These are phyloP conservation scores for Ennomos quercinarius DNA, from an alignment of 2,888 invertebrate genomes.

Conservation along the genomic window DNA sequence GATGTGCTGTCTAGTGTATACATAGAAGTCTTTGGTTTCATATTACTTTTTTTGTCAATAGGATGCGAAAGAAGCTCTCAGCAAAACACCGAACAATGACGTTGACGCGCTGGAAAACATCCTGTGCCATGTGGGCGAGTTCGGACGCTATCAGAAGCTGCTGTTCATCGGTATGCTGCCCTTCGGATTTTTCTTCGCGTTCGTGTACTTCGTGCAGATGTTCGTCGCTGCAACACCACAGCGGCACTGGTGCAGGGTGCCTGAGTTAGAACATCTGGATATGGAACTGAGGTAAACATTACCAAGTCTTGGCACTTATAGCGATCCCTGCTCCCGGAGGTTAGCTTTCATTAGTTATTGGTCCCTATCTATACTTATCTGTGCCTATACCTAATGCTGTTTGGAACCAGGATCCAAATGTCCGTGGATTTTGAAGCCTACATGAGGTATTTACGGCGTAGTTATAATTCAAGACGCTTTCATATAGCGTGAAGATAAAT, in stretches of 20 bases:
- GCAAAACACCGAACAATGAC: conserved; percentile 44
- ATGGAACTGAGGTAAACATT: conserved; percentile 61
- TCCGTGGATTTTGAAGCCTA: too few relatives aligned
- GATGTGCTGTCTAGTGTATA: too few relatives aligned
- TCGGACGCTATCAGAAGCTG: conserved; percentile 72
- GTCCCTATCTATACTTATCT: too few relatives aligned
- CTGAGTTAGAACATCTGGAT: conserved; percentile 63
- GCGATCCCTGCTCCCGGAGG: too few relatives aligned
- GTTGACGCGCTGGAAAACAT: conserved; percentile 64
- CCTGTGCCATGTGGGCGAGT: conserved; percentile 68
- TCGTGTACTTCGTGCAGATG: conserved; percentile 76
- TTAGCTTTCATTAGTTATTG: too few relatives aligned
- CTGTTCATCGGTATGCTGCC: conserved; percentile 71
- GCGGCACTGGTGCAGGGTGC: conserved; percentile 71
- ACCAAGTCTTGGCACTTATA: neutral
- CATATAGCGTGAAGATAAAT: too few relatives aligned
- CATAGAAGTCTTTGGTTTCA: too few relatives aligned
- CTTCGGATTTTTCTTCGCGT: conserved; percentile 73
- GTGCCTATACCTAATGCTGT: too few relatives aligned
- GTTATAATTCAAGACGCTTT: too few relatives aligned
- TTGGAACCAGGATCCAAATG: too few relatives aligned
- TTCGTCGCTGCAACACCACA: conserved; percentile 73
- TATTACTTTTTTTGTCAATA: conserved; percentile 31
- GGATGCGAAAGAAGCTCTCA: conserved; percentile 56
- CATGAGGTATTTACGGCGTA: too few relatives aligned